phyloP scores from a whole-genome alignment of 1,140 invertebrate genomes.

The Rhynchophorus ferrugineus region DNA sequence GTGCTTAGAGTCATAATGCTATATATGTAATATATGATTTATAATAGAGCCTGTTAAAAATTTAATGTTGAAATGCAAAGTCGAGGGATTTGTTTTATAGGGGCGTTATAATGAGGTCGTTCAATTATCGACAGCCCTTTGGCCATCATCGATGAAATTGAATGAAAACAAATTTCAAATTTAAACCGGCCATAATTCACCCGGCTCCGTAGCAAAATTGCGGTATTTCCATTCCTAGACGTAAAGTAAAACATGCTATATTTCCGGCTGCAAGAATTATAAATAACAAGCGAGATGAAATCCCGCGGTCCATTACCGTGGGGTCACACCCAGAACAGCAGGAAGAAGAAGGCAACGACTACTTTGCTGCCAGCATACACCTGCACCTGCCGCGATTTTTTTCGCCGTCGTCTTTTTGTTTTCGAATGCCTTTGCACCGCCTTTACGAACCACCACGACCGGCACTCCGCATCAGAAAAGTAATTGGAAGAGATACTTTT shows the following conservation, averaged over 20 bases:
- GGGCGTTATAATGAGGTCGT: too few relatives aligned
- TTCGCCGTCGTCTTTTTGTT: conserved; percentile 1
- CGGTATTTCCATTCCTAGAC: neutral
- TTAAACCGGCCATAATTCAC: too few relatives aligned
- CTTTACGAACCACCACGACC: conserved; percentile 2
- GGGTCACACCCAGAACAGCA: conserved; percentile 24
- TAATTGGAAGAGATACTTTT: too few relatives aligned
- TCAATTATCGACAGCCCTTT: too few relatives aligned
- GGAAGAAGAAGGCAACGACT: conserved; percentile 10
- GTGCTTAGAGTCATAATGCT: too few relatives aligned
- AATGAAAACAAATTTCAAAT: too few relatives aligned
- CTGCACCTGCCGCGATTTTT: conserved; percentile 20
- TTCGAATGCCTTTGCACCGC: conserved; percentile 1
- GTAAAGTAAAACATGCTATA: conserved; percentile 16
- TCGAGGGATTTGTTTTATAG: too few relatives aligned
- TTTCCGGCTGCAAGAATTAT: conserved; percentile 19
- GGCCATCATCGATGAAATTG: too few relatives aligned
- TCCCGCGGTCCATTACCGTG: conserved; percentile 19
- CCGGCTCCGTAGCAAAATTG: too few relatives aligned
- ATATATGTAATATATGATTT: too few relatives aligned
- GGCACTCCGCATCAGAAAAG: conserved; percentile 2
- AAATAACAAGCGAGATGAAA: conserved; percentile 24
- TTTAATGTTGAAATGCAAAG: too few relatives aligned
- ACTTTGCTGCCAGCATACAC: conserved; percentile 22
- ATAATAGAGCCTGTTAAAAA: too few relatives aligned